phyloP scores from a whole-genome alignment of 2,113 vertebrate genomes.

The Anguilla japonica region DNA sequence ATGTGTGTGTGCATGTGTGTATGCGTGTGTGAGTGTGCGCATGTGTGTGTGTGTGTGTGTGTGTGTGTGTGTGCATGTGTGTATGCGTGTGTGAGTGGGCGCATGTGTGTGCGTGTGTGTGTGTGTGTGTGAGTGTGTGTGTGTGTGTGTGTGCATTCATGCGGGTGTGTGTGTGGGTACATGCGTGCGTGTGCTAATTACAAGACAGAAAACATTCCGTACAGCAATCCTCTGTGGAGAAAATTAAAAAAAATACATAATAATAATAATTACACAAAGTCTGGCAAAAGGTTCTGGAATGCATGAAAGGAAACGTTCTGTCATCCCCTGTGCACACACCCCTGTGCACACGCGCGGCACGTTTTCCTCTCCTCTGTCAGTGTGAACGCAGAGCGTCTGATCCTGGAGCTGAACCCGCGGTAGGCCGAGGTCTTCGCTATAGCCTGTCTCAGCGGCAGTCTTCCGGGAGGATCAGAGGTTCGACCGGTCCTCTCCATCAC shows the following conservation, averaged over 20 bases:
- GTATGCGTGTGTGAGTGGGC: background rate
- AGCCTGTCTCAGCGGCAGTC: conserved; percentile 11
- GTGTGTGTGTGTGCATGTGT: background rate
- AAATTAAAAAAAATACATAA: background rate
- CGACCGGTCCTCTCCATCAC: conserved; percentile 53
- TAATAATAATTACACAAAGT: background rate
- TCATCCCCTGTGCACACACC: too few relatives aligned
- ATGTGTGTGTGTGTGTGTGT: background rate
- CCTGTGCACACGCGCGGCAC: background rate
- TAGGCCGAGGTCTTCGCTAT: too few relatives aligned
- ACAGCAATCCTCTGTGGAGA: too few relatives aligned
- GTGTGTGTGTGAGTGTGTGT: background rate
- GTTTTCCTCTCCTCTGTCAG: background rate
- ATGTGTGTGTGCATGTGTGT: conserved; percentile 23
- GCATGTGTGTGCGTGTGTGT: conserved; percentile 7
- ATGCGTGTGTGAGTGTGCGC: conserved; percentile 12
- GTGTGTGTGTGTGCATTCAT: background rate
- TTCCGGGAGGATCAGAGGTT: conserved; percentile 60
- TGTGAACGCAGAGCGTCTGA: conserved; percentile 30
- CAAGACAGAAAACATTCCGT: too few relatives aligned
- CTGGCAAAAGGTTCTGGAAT: background rate
- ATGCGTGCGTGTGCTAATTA: too few relatives aligned
- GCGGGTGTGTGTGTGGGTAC: too few relatives aligned
- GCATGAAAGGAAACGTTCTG: background rate
- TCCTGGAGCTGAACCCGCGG: background rate